Evolutionary conservation across 2,113 vertebrate species (phyloP).

Genomic region (Equus przewalskii): DNA sequence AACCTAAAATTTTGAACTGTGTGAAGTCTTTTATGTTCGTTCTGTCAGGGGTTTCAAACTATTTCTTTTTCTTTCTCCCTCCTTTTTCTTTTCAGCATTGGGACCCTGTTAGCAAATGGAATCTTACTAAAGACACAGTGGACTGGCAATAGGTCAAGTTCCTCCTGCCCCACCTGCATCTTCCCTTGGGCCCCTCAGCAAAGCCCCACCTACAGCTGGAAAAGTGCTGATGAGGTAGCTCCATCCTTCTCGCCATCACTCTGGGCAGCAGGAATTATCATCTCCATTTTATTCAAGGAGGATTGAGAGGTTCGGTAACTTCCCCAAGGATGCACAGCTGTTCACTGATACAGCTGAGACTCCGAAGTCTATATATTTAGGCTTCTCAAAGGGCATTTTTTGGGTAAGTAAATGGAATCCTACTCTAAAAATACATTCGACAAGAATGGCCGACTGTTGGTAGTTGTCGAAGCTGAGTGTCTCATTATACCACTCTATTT

Average conservation of each 20-base stretch:
- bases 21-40: neutral
- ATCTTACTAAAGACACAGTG: neutral
- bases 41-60: accelerated
- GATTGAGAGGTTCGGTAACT: neutral
- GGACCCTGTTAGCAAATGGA: neutral
- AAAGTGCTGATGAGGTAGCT: no score
- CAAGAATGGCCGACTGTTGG: neutral
- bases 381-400: neutral
- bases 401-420: neutral
- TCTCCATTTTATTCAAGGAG: neutral
- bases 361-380: neutral
- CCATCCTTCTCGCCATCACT: neutral
- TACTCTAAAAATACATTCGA: neutral
- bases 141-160: accelerated
- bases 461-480: neutral
- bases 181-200: neutral
- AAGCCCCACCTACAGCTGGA: no score
- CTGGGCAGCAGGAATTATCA: accelerated
- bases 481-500: neutral
- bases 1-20: accelerated
- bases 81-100: neutral
- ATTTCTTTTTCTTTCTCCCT: neutral
- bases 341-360: neutral
- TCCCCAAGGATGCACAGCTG: neutral
- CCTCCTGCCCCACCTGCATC: neutral